phyloP scores from a whole-genome alignment of 2,113 vertebrate genomes.

The Macrotis lagotis region DNA sequence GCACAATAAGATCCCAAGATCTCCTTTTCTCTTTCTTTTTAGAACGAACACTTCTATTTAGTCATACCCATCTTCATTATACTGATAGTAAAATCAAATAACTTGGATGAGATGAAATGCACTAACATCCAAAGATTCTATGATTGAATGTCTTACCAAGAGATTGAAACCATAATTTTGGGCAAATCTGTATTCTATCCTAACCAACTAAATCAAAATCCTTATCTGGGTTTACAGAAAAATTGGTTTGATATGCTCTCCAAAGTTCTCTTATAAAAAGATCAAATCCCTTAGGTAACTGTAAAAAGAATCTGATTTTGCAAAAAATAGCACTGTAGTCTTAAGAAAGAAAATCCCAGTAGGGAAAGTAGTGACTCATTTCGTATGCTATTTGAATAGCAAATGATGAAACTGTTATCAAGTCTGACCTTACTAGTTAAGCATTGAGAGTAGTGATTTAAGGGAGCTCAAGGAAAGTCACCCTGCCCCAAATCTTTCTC shows the following conservation, averaged over 20 bases:
- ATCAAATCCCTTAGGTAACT: not conserved
- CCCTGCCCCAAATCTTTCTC: not conserved
- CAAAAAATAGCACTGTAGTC: not conserved
- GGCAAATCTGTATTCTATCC: not conserved
- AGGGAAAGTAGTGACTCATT: not conserved
- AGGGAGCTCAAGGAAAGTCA: not conserved
- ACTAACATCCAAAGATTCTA: not conserved
- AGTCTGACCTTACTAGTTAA: not conserved
- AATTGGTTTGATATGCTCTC: not conserved
- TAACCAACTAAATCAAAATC: not conserved
- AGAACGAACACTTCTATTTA: not conserved
- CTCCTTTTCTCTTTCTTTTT: not conserved
- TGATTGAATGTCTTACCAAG: not conserved
- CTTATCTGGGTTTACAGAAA: not conserved
- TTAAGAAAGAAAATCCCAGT: not conserved
- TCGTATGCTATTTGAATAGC: not conserved
- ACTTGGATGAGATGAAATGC: not conserved
- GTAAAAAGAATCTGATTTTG: not conserved
- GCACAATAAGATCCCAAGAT: not conserved
- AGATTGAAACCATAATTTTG: not conserved
- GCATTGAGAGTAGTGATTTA: not conserved
- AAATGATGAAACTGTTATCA: not conserved
- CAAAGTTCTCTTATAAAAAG: not conserved
- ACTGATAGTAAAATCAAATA: not conserved
- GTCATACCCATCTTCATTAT: not conserved